Evolutionary conservation across 2,113 vertebrate species (phyloP), one percentile per base, ranked within the genome.

Genomic region (Pavo muticus): DNA sequence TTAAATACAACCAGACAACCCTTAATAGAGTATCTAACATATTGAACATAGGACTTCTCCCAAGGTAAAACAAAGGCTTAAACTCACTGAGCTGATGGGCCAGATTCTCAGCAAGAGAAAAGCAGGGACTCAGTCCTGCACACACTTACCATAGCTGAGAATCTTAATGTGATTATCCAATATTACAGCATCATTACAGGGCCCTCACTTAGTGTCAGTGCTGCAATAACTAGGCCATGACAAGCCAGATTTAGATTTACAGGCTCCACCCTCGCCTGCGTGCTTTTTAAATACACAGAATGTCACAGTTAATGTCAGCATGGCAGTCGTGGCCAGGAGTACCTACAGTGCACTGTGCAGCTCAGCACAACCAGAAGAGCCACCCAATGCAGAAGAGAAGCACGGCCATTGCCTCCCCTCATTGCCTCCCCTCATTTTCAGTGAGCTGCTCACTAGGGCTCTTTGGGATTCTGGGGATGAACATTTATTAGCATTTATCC

Each of bases 221-320:
- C 86, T 87, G 88, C 88, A 86, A 78, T 88, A 96, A 88, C 94
- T 94, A 96, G 94, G 96, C 92, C 94, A 90, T 24, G 83, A 87
- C 69, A 84, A 84, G 88, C 74, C 76, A 81, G 92, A 96, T 94
- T 96, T 95, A 90, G 91, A 81, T 72, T 68, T 37, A 37, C 47
- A 91, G 50, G 95, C 92, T 95, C 92, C 95, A 87, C 95, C 94
- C 30, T 61, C 83, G 82, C 54, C 83, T 40, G 19, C 59, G 65
- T 1, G 0, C 76, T 52, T 73, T 76, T 63, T 37, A 72, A 91
- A 78, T 0, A 88, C 68, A 83, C 45, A 86, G 79, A 42, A 42
- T 0, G 0, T 57, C 57, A 78, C 1, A 67, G 9, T 25, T 45
- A 14, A 29, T 4, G 44, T 11, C 18, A 47, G 54, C 0, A 30